Evolutionary conservation across 2,888 invertebrate species (phyloP), one percentile per base, ranked within the genome.

Genomic region (Andrena trimmerana): DNA sequence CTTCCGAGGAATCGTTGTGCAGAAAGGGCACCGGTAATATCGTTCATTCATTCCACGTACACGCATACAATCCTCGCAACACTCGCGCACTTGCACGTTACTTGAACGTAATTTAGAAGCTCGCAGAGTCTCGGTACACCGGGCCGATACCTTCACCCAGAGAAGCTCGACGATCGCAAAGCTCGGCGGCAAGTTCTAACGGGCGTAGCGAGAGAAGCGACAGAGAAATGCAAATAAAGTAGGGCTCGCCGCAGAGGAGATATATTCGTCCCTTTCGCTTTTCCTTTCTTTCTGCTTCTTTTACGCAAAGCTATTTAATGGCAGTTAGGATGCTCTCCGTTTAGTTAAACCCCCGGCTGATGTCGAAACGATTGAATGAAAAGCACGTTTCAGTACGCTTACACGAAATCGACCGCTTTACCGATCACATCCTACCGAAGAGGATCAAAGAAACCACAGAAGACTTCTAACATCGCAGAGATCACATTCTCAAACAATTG

Each of bases 71-170:
- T 80, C 69, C 73, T 86, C 75, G 65, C 73, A 69, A 57, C 78
- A 78, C 77, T 78, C 86, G 72, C 83, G 78, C 80, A 85, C 82
- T 89, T 84, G 86, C 89, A 87, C 78, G 80, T 86, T 74, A 65
- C 48, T 52, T 59, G 75, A 71, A 83, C 20, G 62, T 66, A 70
- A 71, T 66, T 63, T 50, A 54, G 52, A 76, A 68, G 79, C 57
- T 83, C 52, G 59, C 68, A 63, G 67, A 48, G 60, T 63, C 57
- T 33, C 16, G 65, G 36, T 50, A 27, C 8, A 20, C 31, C 36
- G 71, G 63, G 73, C 59, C 74, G 54, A 77, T 81, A 86, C 85
- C 86, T 79, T 77, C 76, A 86, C 86, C 70, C 84, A 84, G 52
- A 84, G 52, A 84, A 80, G 74, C 84, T 70, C 65, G 59, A 79